Conservation (phyloP, 2,797 vertebrate genomes). For the Loriculus beryllinus region DNA sequence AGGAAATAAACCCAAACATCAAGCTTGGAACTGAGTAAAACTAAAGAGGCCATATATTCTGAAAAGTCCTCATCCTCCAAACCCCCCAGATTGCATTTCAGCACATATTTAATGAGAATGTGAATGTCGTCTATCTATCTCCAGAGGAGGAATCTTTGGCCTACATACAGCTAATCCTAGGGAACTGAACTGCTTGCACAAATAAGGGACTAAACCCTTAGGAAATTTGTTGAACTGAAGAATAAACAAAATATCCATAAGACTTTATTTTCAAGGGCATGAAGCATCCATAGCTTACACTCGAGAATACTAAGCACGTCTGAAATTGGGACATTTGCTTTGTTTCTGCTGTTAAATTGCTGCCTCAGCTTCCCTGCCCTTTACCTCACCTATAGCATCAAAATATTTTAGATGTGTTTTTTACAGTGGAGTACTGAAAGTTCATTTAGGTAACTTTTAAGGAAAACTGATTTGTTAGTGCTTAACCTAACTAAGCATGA, state of each 20-base stretch:
- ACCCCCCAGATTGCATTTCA: neutral
- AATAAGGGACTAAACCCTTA: neutral
- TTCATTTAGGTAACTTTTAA: neutral
- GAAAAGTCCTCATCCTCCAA: neutral
- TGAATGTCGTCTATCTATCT: neutral
- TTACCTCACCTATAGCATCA: neutral
- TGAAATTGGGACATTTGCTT: neutral
- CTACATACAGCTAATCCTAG: neutral
- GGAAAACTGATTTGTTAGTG: neutral
- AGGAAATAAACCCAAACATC: neutral
- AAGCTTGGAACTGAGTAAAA: neutral
- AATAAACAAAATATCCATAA: conserved; percentile 27
- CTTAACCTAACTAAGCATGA: neutral
- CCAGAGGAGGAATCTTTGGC: neutral
- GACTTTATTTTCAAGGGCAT: conserved; percentile 18
- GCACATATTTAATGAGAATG: neutral
- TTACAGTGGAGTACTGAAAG: neutral
- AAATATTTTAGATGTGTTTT: neutral
- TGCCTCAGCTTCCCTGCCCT: neutral
- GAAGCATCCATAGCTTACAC: neutral
- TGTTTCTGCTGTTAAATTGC: neutral
- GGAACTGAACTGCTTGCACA: neutral
- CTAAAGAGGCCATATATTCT: neutral
- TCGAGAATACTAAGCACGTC: neutral
- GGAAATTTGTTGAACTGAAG: neutral